phyloP scores from a whole-genome alignment of 2,113 vertebrate species.

The Gambusia holbrooki region DNA sequence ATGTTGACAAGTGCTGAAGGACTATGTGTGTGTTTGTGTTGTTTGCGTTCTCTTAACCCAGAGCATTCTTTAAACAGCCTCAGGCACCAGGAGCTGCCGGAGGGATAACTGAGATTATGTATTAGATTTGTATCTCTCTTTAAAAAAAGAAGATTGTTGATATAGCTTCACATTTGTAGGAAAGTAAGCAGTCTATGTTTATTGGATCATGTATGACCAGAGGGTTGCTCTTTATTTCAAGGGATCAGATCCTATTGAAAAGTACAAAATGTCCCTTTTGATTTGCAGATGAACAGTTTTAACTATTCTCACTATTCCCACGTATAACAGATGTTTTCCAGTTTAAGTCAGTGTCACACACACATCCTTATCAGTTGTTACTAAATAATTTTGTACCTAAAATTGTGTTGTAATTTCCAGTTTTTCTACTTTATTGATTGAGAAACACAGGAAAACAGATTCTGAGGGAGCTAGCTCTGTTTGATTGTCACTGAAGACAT shows the following conservation, averaged over 20 bases:
- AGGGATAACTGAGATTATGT: slow-evolving; percentile 18
- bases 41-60: slow-evolving; percentile 1
- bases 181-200: slow-evolving; percentile 1
- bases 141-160: not conserved
- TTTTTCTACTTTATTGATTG: not conserved
- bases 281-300: not conserved
- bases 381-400: not conserved
- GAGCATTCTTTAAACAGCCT: slow-evolving; percentile 22
- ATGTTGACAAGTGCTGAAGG: slow-evolving; percentile 4
- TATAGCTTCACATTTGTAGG: not conserved
- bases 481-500: slow-evolving; percentile 35
- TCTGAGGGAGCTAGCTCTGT: not conserved
- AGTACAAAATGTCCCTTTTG: not conserved
- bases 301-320: not conserved
- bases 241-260: not conserved
- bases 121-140: slow-evolving; percentile 19
- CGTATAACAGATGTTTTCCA: not conserved
- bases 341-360: not conserved
- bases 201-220: not conserved
- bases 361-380: not conserved
- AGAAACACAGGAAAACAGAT: slow-evolving; percentile 7
- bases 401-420: not conserved
- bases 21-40: not conserved
- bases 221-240: not conserved
- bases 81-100: slow-evolving; percentile 15